These are phyloP conservation scores for Melospiza georgiana DNA, from an alignment of 2,113 vertebrate genomes.

Conservation along the genomic window DNA sequence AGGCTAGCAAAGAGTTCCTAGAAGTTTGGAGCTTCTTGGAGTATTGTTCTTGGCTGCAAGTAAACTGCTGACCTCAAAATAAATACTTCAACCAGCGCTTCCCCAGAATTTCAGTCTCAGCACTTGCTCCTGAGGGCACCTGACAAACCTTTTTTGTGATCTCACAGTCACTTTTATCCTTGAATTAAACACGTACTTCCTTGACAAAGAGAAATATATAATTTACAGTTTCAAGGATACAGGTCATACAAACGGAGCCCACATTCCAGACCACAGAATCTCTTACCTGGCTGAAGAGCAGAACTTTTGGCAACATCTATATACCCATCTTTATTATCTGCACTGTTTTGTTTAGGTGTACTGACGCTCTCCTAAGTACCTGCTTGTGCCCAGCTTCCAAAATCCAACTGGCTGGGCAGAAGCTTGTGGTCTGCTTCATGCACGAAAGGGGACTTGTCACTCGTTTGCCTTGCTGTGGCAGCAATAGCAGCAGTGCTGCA, in stretches of 20 bases:
- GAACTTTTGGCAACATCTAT: neutral
- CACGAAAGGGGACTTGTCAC: neutral
- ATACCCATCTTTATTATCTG: neutral
- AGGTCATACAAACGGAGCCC: neutral
- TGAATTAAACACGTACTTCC: neutral
- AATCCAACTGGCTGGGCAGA: neutral
- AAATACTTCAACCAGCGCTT: neutral
- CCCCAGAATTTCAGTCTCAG: neutral
- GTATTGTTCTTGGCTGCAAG: neutral
- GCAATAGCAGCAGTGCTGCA: neutral
- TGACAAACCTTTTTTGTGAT: slow-evolving; percentile 22
- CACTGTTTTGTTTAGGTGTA: neutral
- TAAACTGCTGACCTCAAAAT: slow-evolving; percentile 9
- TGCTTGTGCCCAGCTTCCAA: neutral
- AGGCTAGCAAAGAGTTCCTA: neutral
- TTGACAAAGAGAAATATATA: neutral
- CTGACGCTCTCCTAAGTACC: neutral
- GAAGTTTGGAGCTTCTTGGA: neutral
- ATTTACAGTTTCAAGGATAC: neutral
- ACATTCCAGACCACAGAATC: neutral
- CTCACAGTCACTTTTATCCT: neutral
- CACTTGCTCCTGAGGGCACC: neutral
- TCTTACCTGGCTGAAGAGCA: neutral
- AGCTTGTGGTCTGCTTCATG: neutral
- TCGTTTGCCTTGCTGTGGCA: neutral